Base-by-base conservation (phyloP, 2,113 vertebrate species). In the Caranx melampygus region DNA sequence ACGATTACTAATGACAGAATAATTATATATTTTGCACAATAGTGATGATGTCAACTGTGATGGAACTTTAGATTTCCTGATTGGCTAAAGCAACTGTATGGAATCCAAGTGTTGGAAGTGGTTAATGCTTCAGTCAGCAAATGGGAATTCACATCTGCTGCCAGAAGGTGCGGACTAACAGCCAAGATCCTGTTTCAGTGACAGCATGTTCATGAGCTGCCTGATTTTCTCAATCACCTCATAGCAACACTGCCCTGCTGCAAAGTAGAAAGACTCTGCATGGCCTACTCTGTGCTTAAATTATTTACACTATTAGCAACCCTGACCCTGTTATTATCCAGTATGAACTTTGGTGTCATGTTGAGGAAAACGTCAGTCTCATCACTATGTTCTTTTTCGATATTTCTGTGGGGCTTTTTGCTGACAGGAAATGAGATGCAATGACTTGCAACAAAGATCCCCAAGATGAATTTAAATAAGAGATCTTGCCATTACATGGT, bases 51-150 rank as follows among this genome's bases (percentile, higher is more conserved):
- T 62, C 64, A 70, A 74, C 60, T 58, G 72, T 69, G 57, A 57
- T 61, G 70, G 18, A 58, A 66, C 75, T 66, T 79, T 44, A 79
- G 74, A 75, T 54, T 20, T 59, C 15, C 55, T 72, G 78, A 87
- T 65, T 84, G 87, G 82, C 78, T 13, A 18, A 75, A 65, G 62
- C 26, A 2, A 72, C 40, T 10, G 57, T 57, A 82, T 3, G 16
- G 80, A 73, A 80, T 75, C 81, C 83, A 74, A 79, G 69, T 49
- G 76, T 54, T 88, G 81, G 68, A 88, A 81, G 58, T 59, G 35
- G 57, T 83, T 81, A 75, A 52, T 79, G 86, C 82, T 82, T 85
- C 62, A 82, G 88, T 89, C 86, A 87, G 86, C 88, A 87, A 88
- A 88, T 79, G 42, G 72, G 68, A 79, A 82, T 74, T 88, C 64